These are phyloP conservation scores for Scomber colias DNA, from an alignment of 2,113 vertebrate species.

Conservation along the genomic window DNA sequence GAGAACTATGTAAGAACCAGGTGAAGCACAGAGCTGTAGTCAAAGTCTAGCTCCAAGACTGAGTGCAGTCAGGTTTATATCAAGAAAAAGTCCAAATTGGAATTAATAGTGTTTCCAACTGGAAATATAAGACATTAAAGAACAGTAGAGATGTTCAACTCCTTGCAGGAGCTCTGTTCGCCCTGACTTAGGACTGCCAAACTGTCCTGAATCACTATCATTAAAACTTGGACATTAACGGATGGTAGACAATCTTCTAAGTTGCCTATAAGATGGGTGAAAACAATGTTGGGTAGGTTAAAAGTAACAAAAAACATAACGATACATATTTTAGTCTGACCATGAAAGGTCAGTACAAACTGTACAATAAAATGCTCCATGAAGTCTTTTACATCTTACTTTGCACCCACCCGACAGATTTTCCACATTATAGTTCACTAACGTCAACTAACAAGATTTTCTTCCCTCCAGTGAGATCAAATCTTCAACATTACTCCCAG, in stretches of 20 bases:
- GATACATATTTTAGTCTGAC: too few species aligned
- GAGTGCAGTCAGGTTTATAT: neutral
- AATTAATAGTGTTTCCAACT: neutral
- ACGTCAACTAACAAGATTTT: neutral
- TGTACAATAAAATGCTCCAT: too few species aligned
- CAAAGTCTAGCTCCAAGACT: neutral
- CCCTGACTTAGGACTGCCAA: neutral
- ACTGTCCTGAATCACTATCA: too few species aligned
- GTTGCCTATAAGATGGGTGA: too few species aligned
- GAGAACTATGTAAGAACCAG: neutral
- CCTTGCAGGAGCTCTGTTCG: neutral
- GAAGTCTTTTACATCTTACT: too few species aligned
- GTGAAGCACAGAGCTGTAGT: neutral
- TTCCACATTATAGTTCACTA: neutral
- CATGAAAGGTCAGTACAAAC: neutral
- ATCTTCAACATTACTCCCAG: too few species aligned
- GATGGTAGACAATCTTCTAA: neutral
- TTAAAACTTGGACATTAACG: too few species aligned
- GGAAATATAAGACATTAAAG: neutral
- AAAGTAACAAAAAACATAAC: neutral
- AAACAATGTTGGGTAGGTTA: neutral
- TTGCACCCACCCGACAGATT: neutral
- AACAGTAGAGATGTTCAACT: neutral
- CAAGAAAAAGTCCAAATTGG: neutral
- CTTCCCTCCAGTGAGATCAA: neutral